A percentile compares a stretch with the other conserved stretches of the same genome.
These are phyloP conservation scores for Brachyrhaphis roseni DNA, from an alignment of 2,797 vertebrate genomes.

Conservation along the genomic window DNA sequence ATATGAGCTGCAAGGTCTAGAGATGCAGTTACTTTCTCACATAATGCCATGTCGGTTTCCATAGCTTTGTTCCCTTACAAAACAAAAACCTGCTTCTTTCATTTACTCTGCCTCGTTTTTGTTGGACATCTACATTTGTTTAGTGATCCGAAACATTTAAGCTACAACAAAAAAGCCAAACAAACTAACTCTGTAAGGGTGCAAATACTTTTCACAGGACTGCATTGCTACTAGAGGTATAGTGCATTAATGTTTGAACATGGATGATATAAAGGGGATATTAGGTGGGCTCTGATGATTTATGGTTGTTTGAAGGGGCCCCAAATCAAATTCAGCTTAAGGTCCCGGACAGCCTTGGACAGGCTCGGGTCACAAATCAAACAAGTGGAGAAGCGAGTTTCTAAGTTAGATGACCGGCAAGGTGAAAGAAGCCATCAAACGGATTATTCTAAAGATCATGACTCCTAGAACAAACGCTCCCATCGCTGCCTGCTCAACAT, in stretches of 20 bases:
- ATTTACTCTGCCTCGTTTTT: background rate
- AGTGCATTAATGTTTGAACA: background rate
- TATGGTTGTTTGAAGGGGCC: background rate
- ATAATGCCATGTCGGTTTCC: background rate
- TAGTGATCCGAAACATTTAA: background rate
- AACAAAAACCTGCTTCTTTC: background rate
- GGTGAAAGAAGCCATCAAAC: constrained; percentile 40
- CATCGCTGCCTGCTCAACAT: background rate
- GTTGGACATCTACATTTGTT: background rate
- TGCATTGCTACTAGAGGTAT: background rate
- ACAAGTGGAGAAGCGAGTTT: background rate
- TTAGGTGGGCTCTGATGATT: background rate
- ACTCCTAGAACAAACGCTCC: constrained; percentile 5
- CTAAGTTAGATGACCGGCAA: constrained; percentile 9
- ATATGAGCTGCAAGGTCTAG: background rate
- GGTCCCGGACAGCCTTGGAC: background rate
- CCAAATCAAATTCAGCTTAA: background rate
- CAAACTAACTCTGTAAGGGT: background rate
- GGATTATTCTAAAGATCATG: background rate
- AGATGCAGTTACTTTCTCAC: background rate
- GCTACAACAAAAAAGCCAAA: background rate
- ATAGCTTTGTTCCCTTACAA: background rate
- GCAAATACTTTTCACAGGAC: background rate
- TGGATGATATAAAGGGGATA: background rate
- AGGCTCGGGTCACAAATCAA: background rate